A percentile compares a stretch with the other conserved stretches of the same genome.
These are phyloP conservation scores for Rhinatrema bivittatum DNA, from an alignment of 2,797 vertebrate genomes.

Conservation along the genomic window DNA sequence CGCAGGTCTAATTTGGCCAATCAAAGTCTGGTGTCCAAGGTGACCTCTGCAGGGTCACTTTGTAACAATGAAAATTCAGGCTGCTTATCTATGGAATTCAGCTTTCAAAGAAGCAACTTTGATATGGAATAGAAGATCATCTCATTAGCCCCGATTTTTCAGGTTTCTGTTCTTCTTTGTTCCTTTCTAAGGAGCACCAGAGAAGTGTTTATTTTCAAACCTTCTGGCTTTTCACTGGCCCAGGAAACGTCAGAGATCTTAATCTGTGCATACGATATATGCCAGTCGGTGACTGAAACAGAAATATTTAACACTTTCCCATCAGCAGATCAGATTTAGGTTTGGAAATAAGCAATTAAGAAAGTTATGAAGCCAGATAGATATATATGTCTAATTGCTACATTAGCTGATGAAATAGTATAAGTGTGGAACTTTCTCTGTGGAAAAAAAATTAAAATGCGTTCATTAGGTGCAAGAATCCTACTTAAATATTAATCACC, in stretches of 20 bases:
- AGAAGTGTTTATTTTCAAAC: no score
- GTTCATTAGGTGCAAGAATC: conserved; percentile 35
- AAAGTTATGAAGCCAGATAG: conserved; percentile 2
- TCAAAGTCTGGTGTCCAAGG: no score
- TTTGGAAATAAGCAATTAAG: conserved; percentile 13
- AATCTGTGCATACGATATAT: neutral
- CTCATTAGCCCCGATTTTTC: no score
- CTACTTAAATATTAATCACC: conserved; percentile 52
- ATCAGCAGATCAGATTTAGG: neutral
- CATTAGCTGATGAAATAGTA: conserved; percentile 33
- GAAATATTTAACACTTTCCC: neutral
- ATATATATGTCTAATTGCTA: conserved; percentile 22
- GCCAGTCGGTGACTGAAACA: neutral
- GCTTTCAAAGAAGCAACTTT: no score
- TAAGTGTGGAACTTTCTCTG: conserved; percentile 25
- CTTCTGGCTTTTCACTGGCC: no score
- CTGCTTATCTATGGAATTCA: no score
- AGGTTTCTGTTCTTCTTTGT: no score
- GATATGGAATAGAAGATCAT: no score
- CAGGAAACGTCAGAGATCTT: neutral
- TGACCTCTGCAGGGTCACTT: no score
- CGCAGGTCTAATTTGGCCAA: no score
- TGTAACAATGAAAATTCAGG: no score
- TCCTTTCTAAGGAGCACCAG: no score
- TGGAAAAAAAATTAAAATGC: conserved; percentile 28